Evolutionary conservation across 30 jellyfish, hydroid and myxozoan species (phyloP).

Genomic region (Cassiopea xamachana): DNA sequence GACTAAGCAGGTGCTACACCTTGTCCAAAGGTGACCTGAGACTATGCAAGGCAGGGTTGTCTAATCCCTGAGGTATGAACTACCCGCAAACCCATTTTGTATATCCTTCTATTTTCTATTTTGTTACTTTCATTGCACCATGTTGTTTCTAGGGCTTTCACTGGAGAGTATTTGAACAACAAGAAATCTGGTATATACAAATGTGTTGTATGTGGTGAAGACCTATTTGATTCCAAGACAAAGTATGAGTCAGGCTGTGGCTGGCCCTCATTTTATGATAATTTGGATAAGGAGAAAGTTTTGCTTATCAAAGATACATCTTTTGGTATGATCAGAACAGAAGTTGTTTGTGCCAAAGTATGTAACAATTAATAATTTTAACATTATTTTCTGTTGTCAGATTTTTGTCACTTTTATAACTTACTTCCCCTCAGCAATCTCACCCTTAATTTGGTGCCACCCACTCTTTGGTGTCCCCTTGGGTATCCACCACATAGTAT

Average conservation of each 20-base stretch:
- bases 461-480: too few species aligned
- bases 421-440: too few species aligned
- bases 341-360: slow-evolving; percentile 91
- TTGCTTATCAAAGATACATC: slow-evolving; percentile 77
- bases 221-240: slow-evolving; percentile 80
- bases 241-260: slow-evolving; percentile 97
- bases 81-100: too few species aligned
- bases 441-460: too few species aligned
- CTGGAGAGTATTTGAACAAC: slow-evolving; percentile 91
- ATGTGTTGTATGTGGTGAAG: slow-evolving; percentile 95
- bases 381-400: background rate
- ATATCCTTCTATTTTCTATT: too few species aligned
- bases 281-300: slow-evolving; percentile 72
- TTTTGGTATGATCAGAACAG: slow-evolving; percentile 83
- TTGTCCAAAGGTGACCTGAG: too few species aligned
- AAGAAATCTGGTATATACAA: slow-evolving; percentile 83
- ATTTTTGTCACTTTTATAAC: too few species aligned
- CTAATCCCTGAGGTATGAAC: too few species aligned
- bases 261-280: slow-evolving; percentile 98
- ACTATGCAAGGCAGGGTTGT: too few species aligned
- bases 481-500: too few species aligned
- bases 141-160: slow-evolving; percentile 67
- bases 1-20: too few species aligned
- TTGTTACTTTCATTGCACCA: too few species aligned
- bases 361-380: background rate